phyloP scores from a whole-genome alignment of 1,140 invertebrate species.

The Drosophila takahashii region DNA sequence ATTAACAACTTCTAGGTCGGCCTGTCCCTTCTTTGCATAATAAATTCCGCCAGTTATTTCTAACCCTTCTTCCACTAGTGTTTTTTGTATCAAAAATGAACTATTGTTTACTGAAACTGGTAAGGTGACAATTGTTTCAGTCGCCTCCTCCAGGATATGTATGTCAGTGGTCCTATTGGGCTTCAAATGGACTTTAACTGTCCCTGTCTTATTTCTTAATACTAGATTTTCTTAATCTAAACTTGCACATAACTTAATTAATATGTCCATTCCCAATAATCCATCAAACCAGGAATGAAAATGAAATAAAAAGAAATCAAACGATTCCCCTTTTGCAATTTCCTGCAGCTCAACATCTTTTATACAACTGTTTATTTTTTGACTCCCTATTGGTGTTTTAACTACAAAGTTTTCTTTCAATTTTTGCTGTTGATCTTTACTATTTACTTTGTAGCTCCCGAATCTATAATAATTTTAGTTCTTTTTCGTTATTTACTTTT shows the following conservation, averaged over 20 bases:
- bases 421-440: neutral
- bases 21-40: too few relatives aligned
- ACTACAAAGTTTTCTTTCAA: too few relatives aligned
- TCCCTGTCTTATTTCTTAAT: too few relatives aligned
- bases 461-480: conserved; percentile 1
- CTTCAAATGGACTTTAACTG: too few relatives aligned
- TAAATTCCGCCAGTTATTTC: too few relatives aligned
- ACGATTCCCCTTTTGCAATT: conserved; percentile 4
- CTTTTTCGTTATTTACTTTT: neutral
- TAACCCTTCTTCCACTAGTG: conserved; percentile 3
- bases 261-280: too few relatives aligned
- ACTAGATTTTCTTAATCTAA: too few relatives aligned
- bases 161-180: too few relatives aligned
- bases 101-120: conserved; percentile 6
- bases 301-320: conserved; percentile 1
- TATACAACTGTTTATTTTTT: neutral
- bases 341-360: conserved; percentile 6
- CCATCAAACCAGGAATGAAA: too few relatives aligned
- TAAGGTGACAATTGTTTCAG: neutral
- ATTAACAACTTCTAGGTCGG: too few relatives aligned
- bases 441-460: neutral
- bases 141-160: conserved; percentile 1
- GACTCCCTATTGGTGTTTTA: neutral
- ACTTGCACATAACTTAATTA: conserved; percentile 2
- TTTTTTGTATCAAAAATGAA: conserved; percentile 4